These are phyloP conservation scores for Ochropleura plecta DNA, from an alignment of 2,888 invertebrate genomes.

Conservation along the genomic window DNA sequence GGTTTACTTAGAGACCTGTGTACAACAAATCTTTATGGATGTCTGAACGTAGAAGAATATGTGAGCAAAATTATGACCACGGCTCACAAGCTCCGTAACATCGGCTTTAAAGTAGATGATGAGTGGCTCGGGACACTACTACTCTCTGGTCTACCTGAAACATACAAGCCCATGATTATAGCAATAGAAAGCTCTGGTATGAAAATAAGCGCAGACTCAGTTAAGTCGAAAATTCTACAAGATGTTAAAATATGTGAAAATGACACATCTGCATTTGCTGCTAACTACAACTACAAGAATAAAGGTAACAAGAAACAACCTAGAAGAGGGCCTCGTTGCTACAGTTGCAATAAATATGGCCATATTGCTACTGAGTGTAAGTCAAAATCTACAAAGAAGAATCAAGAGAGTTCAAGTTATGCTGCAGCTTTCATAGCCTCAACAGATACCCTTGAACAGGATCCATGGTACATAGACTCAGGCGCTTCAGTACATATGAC, in stretches of 20 bases:
- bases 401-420: constrained; percentile 25
- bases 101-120: constrained; percentile 42
- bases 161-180: constrained; percentile 50
- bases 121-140: constrained; percentile 38
- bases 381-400: not conserved
- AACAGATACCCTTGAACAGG: no score
- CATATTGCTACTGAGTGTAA: constrained; percentile 30
- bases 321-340: constrained; percentile 59
- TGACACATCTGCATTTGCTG: constrained; percentile 29
- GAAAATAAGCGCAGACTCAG: constrained; percentile 46
- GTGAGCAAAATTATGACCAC: no score
- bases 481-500: constrained; percentile 59
- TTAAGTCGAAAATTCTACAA: constrained; percentile 54
- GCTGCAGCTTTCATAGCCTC: constrained; percentile 60
- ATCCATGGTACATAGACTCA: constrained; percentile 54
- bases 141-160: constrained; percentile 50
- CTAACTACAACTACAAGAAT: constrained; percentile 16
- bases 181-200: constrained; percentile 53
- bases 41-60: no score
- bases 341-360: constrained; percentile 51
- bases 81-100: no score
- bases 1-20: no score
- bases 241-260: constrained; percentile 10
- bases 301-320: constrained; percentile 4
- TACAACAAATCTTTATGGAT: no score